Evolutionary conservation across 1,140 invertebrate genomes (phyloP).

Genomic region (Asobara japonica): DNA sequence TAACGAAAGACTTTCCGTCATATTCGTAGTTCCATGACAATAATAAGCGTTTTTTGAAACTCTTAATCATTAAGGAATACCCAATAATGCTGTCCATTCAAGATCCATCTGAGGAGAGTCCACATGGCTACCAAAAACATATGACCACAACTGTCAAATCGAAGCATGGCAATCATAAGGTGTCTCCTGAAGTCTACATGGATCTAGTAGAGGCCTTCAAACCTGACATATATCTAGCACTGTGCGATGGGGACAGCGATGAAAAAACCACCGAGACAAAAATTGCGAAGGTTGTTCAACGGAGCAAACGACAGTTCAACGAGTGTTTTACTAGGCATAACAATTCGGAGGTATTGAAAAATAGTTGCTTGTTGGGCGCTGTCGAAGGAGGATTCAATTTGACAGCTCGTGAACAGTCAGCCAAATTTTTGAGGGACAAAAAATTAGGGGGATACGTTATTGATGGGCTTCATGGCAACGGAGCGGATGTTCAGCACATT

Average conservation of each 20-base stretch:
- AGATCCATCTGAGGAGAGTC: slow-evolving; percentile 72
- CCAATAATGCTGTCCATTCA: slow-evolving; percentile 72
- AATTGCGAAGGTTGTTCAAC: slow-evolving; percentile 73
- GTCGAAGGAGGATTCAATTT: slow-evolving; percentile 79
- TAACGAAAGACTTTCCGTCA: neutral
- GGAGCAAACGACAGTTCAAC: slow-evolving; percentile 70
- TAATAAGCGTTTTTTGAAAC: neutral
- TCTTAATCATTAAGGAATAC: slow-evolving; percentile 65
- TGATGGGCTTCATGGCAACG: slow-evolving; percentile 82
- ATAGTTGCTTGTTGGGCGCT: slow-evolving; percentile 72
- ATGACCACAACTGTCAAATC: slow-evolving; percentile 77
- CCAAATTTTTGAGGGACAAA: slow-evolving; percentile 71
- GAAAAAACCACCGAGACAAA: slow-evolving; percentile 74
- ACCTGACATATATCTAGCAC: slow-evolving; percentile 81
- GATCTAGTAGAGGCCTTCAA: slow-evolving; percentile 78
- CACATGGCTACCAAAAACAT: slow-evolving; percentile 74
- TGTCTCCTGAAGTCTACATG: slow-evolving; percentile 77
- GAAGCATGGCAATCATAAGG: slow-evolving; percentile 74
- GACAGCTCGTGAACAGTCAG: slow-evolving; percentile 68
- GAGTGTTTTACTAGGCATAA: slow-evolving; percentile 71
- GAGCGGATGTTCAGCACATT: slow-evolving; percentile 70
- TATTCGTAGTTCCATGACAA: neutral
- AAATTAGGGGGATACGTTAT: slow-evolving; percentile 76
- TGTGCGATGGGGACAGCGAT: slow-evolving; percentile 85
- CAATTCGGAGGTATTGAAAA: slow-evolving; percentile 65